A percentile compares a stretch with the other conserved stretches of the same genome.
phyloP scores from a whole-genome alignment of 2,888 invertebrate genomes.

The Corbicula japonica region DNA sequence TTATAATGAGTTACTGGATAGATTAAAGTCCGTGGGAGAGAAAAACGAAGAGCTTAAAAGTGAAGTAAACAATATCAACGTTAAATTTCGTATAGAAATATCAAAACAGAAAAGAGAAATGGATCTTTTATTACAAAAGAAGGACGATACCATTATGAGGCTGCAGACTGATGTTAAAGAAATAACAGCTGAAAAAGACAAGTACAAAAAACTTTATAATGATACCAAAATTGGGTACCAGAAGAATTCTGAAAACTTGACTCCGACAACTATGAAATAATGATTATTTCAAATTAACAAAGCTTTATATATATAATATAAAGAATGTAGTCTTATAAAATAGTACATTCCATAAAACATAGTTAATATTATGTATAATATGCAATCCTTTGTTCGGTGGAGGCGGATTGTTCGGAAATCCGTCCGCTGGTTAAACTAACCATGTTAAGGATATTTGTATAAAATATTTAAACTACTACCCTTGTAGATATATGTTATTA shows the following conservation, averaged over 20 bases:
- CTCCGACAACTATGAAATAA: no score
- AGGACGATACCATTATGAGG: constrained; percentile 65
- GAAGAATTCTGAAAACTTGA: constrained; percentile 50
- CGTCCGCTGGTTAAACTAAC: no score
- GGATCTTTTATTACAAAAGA: constrained; percentile 59
- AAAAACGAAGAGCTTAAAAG: constrained; percentile 60
- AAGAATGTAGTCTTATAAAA: no score
- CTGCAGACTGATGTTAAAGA: constrained; percentile 70
- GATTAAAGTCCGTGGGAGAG: constrained; percentile 48
- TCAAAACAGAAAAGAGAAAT: constrained; percentile 62
- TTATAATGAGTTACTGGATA: constrained; percentile 55
- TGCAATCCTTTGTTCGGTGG: no score
- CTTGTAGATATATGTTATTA: no score
- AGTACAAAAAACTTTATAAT: constrained; percentile 72
- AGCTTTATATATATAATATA: no score
- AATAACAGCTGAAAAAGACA: constrained; percentile 73
- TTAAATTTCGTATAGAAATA: constrained; percentile 60
- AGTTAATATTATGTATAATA: no score
- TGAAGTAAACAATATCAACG: constrained; percentile 47
- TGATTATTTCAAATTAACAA: no score
- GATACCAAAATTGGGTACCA: constrained; percentile 70
- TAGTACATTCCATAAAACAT: no score
- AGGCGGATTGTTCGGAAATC: no score
- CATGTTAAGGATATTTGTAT: no score
- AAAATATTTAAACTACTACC: no score